Evolutionary conservation across 2,797 vertebrate species (phyloP), one percentile per base, ranked within the genome.

Genomic region (Trematomus bernacchii): DNA sequence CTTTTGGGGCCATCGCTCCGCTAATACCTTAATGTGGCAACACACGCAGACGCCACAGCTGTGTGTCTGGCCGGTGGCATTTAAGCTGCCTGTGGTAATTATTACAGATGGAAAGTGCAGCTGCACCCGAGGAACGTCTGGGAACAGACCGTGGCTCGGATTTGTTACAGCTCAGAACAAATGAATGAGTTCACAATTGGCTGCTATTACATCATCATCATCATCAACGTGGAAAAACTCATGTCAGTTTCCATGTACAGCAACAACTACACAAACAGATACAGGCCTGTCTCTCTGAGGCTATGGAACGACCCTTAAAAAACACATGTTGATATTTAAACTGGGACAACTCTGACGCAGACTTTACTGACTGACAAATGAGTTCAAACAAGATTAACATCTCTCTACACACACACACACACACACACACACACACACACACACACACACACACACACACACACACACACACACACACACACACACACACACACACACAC

Each of bases 401-500:
- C 16, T n/a, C n/a, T n/a, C n/a, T n/a, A n/a, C 27, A 74, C 30
- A 55, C n/a, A 54, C 51, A 52, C 52, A 21, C 27, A 27, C 10
- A 68, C 18, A 64, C n/a, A n/a, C 27, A 74, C 30, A 55, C n/a
- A 54, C 51, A 52, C 52, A 21, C 27, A 27, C 10, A 68, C 18
- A 64, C n/a, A n/a, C 27, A 74, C 30, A 55, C n/a, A 54, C 51
- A 52, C 52, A 21, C 27, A 27, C 10, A 68, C 18, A 64, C n/a
- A n/a, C 27, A 74, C 30, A 55, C n/a, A 54, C 51, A 52, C 52
- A 21, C 27, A 27, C 10, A 68, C 18, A 64, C n/a, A n/a, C 27
- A 74, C 30, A 55, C n/a, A 54, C 51, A 52, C 52, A 21, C 27
- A 27, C 10, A 68, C 18, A 64, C n/a, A n/a, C 27, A 74, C 30